Evolutionary conservation across 2,113 vertebrate genomes (phyloP).

Genomic region (Zosterops japonicus): DNA sequence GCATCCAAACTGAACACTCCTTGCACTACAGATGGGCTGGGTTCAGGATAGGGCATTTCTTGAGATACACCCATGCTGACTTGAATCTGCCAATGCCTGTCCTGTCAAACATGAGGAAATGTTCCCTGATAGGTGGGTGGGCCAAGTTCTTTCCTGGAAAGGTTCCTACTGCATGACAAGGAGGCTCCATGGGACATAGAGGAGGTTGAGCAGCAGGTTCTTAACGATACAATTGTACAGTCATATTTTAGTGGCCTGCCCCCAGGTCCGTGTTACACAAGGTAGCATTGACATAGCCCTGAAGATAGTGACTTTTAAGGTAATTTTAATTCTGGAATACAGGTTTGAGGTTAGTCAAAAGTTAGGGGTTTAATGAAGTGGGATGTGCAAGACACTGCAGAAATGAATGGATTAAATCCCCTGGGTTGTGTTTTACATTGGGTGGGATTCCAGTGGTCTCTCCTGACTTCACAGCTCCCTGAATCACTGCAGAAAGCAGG

Average conservation of each 20-base stretch:
- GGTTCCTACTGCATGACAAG: not conserved
- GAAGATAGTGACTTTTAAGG: not conserved
- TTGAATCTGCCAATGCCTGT: rapidly evolving
- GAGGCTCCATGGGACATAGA: not conserved
- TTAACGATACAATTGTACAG: not conserved
- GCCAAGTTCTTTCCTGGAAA: not conserved
- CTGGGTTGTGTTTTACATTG: not conserved
- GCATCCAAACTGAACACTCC: not conserved
- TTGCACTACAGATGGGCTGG: not conserved
- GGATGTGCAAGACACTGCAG: not conserved
- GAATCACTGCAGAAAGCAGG: not conserved
- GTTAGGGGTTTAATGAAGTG: not conserved
- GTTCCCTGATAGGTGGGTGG: not conserved
- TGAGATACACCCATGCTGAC: not conserved
- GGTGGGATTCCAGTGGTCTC: not conserved
- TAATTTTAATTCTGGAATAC: not conserved
- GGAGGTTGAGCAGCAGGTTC: not conserved
- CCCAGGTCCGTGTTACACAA: not conserved
- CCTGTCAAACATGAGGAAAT: not conserved
- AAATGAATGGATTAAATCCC: not conserved
- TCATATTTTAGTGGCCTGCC: not conserved
- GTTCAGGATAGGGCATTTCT: not conserved
- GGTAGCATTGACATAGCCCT: not conserved
- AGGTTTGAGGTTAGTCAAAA: not conserved
- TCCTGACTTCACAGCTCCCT: not conserved